A percentile compares a stretch with the other conserved stretches of the same genome.
Evolutionary conservation across 2,113 vertebrate species (phyloP).

Genomic region (Antidorcas marsupialis): DNA sequence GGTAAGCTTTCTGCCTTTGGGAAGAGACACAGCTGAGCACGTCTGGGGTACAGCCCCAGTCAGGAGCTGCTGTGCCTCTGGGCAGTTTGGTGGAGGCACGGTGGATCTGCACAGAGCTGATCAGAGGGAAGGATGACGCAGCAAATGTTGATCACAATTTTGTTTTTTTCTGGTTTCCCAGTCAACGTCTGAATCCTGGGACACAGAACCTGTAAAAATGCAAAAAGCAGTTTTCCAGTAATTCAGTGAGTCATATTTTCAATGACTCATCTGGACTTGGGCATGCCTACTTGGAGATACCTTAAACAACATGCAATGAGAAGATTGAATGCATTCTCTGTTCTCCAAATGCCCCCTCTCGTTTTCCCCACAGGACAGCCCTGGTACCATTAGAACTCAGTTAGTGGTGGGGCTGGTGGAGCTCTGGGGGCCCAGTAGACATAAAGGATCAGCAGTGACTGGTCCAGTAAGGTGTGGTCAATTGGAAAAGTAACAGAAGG

Average conservation of each 20-base stretch:
- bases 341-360: not conserved
- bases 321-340: not conserved
- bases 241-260: not conserved
- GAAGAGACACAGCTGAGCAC: not conserved
- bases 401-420: not conserved
- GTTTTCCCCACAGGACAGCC: accelerated
- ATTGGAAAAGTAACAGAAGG: not conserved
- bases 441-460: not conserved
- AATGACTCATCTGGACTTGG: not conserved
- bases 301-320: not conserved
- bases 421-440: not conserved
- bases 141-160: not conserved
- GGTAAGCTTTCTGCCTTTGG: not conserved
- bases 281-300: not conserved
- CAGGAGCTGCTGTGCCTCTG: not conserved
- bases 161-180: not conserved
- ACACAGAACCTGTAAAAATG: not conserved
- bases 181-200: not conserved
- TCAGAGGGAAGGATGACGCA: not conserved
- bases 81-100: not conserved
- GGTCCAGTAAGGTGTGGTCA: not conserved
- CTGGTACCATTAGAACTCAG: not conserved
- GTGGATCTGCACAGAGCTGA: not conserved
- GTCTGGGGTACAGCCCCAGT: not conserved
- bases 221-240: not conserved